A percentile compares a stretch with the other conserved stretches of the same genome.
Conservation (phyloP, 2,113 vertebrate genomes). For the Xiphorhynchus elegans region DNA sequence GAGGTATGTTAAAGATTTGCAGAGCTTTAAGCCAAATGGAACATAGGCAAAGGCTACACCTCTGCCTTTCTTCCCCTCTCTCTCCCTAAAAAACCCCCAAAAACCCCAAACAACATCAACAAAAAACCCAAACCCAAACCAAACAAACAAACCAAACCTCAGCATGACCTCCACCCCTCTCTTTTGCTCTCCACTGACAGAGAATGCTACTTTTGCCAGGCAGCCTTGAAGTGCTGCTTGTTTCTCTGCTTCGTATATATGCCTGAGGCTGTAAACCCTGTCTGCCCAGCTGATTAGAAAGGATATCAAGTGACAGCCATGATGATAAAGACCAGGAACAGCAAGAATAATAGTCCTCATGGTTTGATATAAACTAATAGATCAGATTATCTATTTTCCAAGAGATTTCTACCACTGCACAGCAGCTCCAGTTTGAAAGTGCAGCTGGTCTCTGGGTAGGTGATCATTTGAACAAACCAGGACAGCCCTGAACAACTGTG, state of each 20-base stretch:
- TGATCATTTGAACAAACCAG: accelerated
- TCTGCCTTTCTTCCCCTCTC: background rate
- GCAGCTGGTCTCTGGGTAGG: background rate
- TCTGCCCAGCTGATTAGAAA: background rate
- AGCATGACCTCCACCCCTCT: background rate
- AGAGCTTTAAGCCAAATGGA: background rate
- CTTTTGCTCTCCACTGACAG: background rate
- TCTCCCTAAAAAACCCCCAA: background rate
- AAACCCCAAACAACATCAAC: no score
- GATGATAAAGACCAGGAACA: background rate
- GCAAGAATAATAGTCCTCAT: background rate
- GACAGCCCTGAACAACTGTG: background rate
- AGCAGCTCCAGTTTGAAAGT: background rate
- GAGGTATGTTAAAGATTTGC: background rate
- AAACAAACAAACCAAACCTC: background rate
- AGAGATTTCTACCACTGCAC: background rate
- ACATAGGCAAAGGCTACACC: background rate
- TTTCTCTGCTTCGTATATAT: background rate
- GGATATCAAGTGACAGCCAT: constrained; percentile 1
- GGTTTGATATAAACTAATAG: background rate
- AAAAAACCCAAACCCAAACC: no score
- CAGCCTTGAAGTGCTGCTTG: background rate
- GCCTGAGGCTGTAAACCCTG: constrained; percentile 1
- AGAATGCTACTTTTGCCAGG: background rate
- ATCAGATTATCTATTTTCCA: background rate